phyloP scores from a whole-genome alignment of 2,797 vertebrate genomes.

The Oophaga sylvatica region DNA sequence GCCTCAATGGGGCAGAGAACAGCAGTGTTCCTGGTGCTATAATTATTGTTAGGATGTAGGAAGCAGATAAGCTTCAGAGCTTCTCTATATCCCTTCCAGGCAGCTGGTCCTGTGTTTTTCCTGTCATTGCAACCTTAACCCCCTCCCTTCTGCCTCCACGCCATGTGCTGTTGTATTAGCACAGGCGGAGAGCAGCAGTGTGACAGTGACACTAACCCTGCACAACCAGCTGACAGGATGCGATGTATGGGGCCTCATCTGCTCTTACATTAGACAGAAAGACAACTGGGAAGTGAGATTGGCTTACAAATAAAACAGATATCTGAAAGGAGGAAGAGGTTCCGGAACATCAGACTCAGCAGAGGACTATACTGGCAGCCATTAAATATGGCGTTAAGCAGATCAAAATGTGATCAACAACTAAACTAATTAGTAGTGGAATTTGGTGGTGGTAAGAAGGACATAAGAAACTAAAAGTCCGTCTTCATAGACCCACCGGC shows the following conservation, averaged over 20 bases:
- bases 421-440: not conserved
- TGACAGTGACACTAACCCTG: conserved; percentile 37
- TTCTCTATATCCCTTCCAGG: conserved; percentile 53
- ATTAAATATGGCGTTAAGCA: not conserved
- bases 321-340: not conserved
- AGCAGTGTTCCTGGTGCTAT: conserved; percentile 32
- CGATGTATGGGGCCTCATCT: conserved; percentile 35
- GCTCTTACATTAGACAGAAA: conserved; percentile 29
- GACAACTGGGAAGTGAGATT: conserved; percentile 29
- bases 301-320: conserved; percentile 45
- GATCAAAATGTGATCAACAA: not conserved
- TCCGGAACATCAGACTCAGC: not conserved
- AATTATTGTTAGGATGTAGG: conserved; percentile 56
- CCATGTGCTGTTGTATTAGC: conserved; percentile 34
- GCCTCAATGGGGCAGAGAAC: conserved; percentile 13
- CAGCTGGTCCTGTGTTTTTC: conserved; percentile 53
- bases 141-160: not conserved
- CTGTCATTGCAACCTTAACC: conserved; percentile 42
- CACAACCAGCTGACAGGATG: conserved; percentile 55
- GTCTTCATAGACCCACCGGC: too few relatives aligned
- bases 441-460: too few relatives aligned
- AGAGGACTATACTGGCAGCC: not conserved
- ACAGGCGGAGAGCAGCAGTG: conserved; percentile 3
- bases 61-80: conserved; percentile 59
- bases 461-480: too few relatives aligned